Evolutionary conservation across 1,140 invertebrate genomes (phyloP).

Genomic region (Ips nitidus): DNA sequence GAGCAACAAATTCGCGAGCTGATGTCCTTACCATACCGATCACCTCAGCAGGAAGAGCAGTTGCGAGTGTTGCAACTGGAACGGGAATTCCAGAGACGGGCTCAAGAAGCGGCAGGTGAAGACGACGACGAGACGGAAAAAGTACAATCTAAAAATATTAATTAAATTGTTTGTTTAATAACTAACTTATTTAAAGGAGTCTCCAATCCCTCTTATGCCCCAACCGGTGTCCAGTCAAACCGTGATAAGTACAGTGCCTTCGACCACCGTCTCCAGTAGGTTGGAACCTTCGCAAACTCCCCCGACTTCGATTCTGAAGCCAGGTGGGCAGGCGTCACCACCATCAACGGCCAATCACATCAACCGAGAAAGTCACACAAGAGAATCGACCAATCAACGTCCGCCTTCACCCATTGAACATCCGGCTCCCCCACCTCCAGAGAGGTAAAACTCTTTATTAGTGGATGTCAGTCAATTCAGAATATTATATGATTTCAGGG

Average conservation of each 20-base stretch:
- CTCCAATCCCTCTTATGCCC: conserved; percentile 40
- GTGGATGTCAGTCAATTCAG: background rate
- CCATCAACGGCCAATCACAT: conserved; percentile 14
- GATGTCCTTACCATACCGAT: conserved; percentile 65
- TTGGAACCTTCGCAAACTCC: conserved; percentile 41
- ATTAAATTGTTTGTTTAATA: background rate
- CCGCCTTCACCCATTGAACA: conserved; percentile 39
- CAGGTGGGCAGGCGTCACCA: conserved; percentile 34
- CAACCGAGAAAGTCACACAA: conserved; percentile 11
- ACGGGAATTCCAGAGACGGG: conserved; percentile 84
- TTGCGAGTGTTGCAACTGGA: conserved; percentile 80
- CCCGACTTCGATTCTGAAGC: conserved; percentile 50
- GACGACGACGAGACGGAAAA: conserved; percentile 69
- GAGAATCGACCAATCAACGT: conserved; percentile 36
- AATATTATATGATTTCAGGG: conserved; percentile 52
- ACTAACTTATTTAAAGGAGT: conserved; percentile 38
- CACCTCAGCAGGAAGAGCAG: conserved; percentile 83
- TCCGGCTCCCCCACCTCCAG: conserved; percentile 35
- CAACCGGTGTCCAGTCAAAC: conserved; percentile 37
- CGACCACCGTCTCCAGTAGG: conserved; percentile 38
- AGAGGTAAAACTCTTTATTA: conserved; percentile 24
- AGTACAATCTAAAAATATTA: conserved; percentile 29
- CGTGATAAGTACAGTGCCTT: conserved; percentile 31
- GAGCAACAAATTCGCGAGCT: conserved; percentile 85
- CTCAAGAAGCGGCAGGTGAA: conserved; percentile 75